phyloP scores from a whole-genome alignment of 2,797 vertebrate genomes.

The Craterocephalus amniculus region DNA sequence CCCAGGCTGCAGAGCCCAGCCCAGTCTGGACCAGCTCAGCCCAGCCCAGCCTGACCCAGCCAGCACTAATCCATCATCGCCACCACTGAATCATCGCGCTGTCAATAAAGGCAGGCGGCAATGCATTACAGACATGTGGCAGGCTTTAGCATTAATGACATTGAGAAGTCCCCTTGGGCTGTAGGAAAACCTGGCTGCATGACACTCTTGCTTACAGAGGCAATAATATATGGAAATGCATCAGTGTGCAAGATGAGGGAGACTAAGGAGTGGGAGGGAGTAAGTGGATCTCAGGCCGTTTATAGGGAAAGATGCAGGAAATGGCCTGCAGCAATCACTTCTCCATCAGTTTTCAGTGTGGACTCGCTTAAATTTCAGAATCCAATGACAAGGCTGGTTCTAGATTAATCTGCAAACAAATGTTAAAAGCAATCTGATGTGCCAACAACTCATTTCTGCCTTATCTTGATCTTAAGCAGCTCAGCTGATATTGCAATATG shows the following conservation, averaged over 20 bases:
- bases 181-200: conserved; percentile 68
- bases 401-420: conserved; percentile 53
- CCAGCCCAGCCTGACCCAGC: conserved; percentile 62
- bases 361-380: conserved; percentile 39
- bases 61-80: conserved; percentile 80
- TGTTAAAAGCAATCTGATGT: conserved; percentile 56
- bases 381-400: conserved; percentile 37
- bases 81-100: conserved; percentile 82
- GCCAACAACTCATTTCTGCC: conserved; percentile 50
- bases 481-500: conserved; percentile 37
- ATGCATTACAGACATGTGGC: conserved; percentile 85
- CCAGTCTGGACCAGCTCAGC: conserved; percentile 62
- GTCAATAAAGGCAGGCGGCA: conserved; percentile 82
- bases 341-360: conserved; percentile 37
- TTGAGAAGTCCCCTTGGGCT: conserved; percentile 83
- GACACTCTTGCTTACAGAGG: conserved; percentile 82
- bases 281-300: conserved; percentile 19
- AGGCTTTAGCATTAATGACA: conserved; percentile 85
- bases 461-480: conserved; percentile 46
- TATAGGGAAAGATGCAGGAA: conserved; percentile 37
- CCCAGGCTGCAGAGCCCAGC: conserved; percentile 75
- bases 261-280: conserved; percentile 37
- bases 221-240: conserved; percentile 82
- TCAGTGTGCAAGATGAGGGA: conserved; percentile 52
- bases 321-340: conserved; percentile 41